Base-by-base conservation (phyloP, 2,888 invertebrate genomes). In the Polyommatus iphigenia region DNA sequence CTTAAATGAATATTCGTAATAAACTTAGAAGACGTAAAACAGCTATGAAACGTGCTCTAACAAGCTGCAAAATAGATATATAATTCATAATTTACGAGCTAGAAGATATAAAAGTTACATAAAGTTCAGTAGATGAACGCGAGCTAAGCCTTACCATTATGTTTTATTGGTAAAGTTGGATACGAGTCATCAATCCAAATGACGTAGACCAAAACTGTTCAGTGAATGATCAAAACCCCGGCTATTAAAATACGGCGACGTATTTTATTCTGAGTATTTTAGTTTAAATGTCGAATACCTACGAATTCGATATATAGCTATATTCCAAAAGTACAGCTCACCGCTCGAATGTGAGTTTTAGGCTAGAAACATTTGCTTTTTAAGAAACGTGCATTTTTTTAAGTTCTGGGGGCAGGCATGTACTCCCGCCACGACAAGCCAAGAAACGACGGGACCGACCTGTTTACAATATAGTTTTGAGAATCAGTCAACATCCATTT, bases 81-180 rank as follows among this genome's bases (percentile, higher is more conserved):
- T 67, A 67, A 67, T 32, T 67, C 18, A 67, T 32, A 67, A 67
- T 67, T 67, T 32, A 67, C 29, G 67, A 29, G 15, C 67, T 20
- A 15, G 67, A 29, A 18, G 67, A 67, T 29, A 67, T 29, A 67
- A 67, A 67, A 29, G 6, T 15, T 67, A 67, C 8, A 62, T 3
- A 62, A 62, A 62, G 8, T 59, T 59, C n/a, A 7, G n/a, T 57
- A 20, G 10, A 59, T 20, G 20, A 59, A 59, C 20, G 8, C 59
- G 18, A 59, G 18, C 59, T 20, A 59, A 59, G 59, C 10, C 59
- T 8, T 59, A 18, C 54, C 18, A 18, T 18, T 18, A 18, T 54
- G 54, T 54, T 54, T 59, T 59, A 59, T 59, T n/a, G 4, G 59
- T n/a, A 59, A 57, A 54, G 54, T 54, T 54, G 15, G 54, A 13